Percentiles rank a stretch among this genome's conserved stretches.
Evolutionary conservation across 2,113 vertebrate species (phyloP).

Genomic region (Dinomys branickii): DNA sequence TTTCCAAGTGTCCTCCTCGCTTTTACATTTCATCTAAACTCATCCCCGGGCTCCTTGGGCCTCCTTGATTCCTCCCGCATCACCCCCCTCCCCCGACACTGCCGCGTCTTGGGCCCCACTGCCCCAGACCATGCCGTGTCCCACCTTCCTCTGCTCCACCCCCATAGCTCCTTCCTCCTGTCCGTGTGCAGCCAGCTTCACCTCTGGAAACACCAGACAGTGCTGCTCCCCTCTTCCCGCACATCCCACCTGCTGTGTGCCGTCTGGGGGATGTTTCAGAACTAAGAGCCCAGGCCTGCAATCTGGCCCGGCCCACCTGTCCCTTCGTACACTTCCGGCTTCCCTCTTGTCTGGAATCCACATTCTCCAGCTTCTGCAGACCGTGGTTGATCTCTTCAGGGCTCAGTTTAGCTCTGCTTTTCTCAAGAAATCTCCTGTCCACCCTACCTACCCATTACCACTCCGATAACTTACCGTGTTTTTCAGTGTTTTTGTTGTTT

Average conservation of each 20-base stretch:
- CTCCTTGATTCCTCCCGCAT: rapidly evolving
- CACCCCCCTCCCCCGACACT: not conserved
- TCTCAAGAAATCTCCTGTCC: not conserved
- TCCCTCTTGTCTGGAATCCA: not conserved
- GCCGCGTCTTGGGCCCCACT: not conserved
- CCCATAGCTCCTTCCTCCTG: not conserved
- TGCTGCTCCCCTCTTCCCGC: not conserved
- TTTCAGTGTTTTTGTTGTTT: not conserved
- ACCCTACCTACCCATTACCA: not conserved
- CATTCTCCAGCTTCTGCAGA: not conserved
- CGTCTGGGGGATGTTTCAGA: not conserved
- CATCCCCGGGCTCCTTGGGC: too few species aligned
- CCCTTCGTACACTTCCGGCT: not conserved
- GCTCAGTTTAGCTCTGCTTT: not conserved
- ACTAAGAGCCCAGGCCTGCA: not conserved
- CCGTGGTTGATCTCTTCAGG: not conserved
- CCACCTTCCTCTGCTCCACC: not conserved
- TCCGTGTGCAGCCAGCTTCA: not conserved
- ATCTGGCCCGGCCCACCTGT: not conserved
- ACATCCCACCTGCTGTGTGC: not conserved
- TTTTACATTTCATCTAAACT: not conserved
- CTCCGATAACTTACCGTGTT: not conserved
- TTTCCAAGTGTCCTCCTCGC: not conserved
- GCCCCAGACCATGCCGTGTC: not conserved
- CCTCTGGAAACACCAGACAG: not conserved